A percentile compares a stretch with the other conserved stretches of the same genome.
These are phyloP conservation scores for Ormyrus thymus DNA, from an alignment of 2,888 invertebrate species.

Conservation along the genomic window DNA sequence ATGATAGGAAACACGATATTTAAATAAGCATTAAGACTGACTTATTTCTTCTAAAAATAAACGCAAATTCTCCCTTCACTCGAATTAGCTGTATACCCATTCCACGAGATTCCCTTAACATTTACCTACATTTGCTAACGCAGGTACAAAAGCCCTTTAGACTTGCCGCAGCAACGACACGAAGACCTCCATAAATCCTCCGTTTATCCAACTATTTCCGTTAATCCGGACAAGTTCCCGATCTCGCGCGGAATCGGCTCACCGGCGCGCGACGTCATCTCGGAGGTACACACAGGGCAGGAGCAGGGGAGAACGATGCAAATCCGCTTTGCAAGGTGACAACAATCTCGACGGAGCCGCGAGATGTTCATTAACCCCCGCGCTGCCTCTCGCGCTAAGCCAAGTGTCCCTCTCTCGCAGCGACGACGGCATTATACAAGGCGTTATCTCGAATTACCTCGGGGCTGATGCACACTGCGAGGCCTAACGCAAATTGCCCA, in stretches of 20 bases:
- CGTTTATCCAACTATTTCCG: no score
- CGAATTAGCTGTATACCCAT: no score
- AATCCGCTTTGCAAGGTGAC: conserved; percentile 53
- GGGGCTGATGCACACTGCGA: neutral
- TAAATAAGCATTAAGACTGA: no score
- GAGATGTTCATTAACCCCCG: conserved; percentile 49
- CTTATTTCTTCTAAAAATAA: no score
- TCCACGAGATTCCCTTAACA: no score
- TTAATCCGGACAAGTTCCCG: neutral
- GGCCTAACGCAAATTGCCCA: conserved; percentile 59
- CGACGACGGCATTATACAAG: neutral
- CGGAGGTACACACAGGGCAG: neutral
- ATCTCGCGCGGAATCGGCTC: neutral
- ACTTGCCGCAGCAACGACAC: no score
- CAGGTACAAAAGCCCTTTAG: no score
- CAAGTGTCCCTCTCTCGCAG: conserved; percentile 46
- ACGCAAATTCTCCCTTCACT: no score
- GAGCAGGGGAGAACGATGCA: conserved; percentile 23
- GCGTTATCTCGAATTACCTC: conserved; percentile 60
- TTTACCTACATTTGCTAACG: no score
- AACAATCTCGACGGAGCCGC: conserved; percentile 28
- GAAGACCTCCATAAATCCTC: no score
- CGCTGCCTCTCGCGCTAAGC: conserved; percentile 35
- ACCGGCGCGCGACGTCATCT: neutral
- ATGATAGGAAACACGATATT: no score